Percentiles rank a stretch among this genome's conserved stretches.
These are phyloP conservation scores for Stenodera caucasica DNA, from an alignment of 2,888 invertebrate species.

Conservation along the genomic window DNA sequence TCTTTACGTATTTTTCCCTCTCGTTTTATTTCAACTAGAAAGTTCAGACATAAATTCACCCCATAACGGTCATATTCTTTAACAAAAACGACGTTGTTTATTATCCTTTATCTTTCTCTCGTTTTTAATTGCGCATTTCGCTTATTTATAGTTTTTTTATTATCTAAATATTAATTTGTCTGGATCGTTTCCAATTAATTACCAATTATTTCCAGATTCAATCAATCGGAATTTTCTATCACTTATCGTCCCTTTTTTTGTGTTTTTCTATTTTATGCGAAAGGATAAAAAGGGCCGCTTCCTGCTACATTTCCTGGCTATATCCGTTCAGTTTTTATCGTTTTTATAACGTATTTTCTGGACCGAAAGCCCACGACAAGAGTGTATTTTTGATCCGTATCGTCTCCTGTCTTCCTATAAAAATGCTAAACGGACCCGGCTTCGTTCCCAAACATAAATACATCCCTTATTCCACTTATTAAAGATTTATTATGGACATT, in stretches of 20 bases:
- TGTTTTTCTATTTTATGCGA: slow-evolving; percentile 11
- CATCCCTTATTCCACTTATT: slow-evolving; percentile 28
- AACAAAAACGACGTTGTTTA: slow-evolving; percentile 38
- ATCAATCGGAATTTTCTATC: background rate
- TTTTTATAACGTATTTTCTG: slow-evolving; percentile 38
- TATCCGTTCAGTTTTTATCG: slow-evolving; percentile 38
- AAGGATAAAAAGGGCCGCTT: slow-evolving; percentile 22
- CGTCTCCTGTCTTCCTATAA: slow-evolving; percentile 38
- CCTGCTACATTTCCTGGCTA: slow-evolving; percentile 35
- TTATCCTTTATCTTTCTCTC: slow-evolving; percentile 40
- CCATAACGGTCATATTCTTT: slow-evolving; percentile 41
- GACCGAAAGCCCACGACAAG: slow-evolving; percentile 39
- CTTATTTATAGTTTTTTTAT: slow-evolving; percentile 41
- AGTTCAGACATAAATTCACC: slow-evolving; percentile 38
- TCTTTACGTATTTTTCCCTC: slow-evolving; percentile 15
- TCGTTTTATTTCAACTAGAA: slow-evolving; percentile 30
- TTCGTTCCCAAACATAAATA: slow-evolving; percentile 23
- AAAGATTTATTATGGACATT: slow-evolving; percentile 41
- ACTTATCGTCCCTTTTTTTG: background rate
- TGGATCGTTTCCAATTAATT: no score
- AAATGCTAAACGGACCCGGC: slow-evolving; percentile 40
- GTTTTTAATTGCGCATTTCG: slow-evolving; percentile 44
- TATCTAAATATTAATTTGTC: no score
- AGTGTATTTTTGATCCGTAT: slow-evolving; percentile 42
- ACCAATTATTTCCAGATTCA: no score